phyloP scores from a whole-genome alignment of 2,113 vertebrate genomes.

The Morone chrysops region DNA sequence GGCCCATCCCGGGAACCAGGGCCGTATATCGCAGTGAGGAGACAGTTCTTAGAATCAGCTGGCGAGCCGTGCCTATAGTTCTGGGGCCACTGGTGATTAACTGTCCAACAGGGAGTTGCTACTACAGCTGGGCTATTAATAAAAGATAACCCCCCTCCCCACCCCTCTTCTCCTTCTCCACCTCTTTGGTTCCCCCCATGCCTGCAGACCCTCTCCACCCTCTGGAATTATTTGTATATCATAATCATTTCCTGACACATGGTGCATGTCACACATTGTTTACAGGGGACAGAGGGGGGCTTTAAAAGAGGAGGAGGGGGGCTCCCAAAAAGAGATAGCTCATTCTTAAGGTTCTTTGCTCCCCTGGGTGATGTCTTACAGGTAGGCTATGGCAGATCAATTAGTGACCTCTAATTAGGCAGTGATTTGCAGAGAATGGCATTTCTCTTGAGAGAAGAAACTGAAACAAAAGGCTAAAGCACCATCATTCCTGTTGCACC shows the following conservation, averaged over 20 bases:
- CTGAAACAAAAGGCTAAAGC: slow-evolving; percentile 51
- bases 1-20: slow-evolving; percentile 64
- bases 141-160: slow-evolving; percentile 79
- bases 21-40: slow-evolving; percentile 79
- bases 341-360: slow-evolving; percentile 43
- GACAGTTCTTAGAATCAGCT: slow-evolving; percentile 85
- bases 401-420: slow-evolving; percentile 81
- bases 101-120: slow-evolving; percentile 80
- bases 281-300: slow-evolving; percentile 33
- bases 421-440: slow-evolving; percentile 69
- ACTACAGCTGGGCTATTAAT: slow-evolving; percentile 86
- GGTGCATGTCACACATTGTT: slow-evolving; percentile 70
- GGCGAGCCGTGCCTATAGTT: slow-evolving; percentile 80
- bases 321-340: slow-evolving; percentile 41
- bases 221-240: slow-evolving; percentile 72
- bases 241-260: slow-evolving; percentile 75
- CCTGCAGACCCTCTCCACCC: slow-evolving; percentile 62
- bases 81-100: slow-evolving; percentile 84
- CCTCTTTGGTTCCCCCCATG: slow-evolving; percentile 59
- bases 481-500: slow-evolving; percentile 50
- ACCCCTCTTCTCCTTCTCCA: slow-evolving; percentile 20
- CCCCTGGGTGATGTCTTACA: slow-evolving; percentile 64
- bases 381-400: slow-evolving; percentile 75
- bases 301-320: slow-evolving; percentile 9
- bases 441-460: slow-evolving; percentile 59